Evolutionary conservation across 1,140 invertebrate species (phyloP).

Genomic region (Heliconius nattereri): DNA sequence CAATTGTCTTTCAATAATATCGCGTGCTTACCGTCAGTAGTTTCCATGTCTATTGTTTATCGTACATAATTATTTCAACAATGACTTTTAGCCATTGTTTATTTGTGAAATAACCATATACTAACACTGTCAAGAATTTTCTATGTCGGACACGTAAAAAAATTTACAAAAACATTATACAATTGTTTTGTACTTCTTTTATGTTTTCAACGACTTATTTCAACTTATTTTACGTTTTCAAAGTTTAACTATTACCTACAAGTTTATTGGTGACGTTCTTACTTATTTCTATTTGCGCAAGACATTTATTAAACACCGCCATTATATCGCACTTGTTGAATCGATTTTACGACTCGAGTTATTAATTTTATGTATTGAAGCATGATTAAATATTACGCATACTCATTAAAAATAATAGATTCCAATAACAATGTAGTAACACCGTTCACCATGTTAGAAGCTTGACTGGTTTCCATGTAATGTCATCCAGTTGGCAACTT

Average conservation of each 20-base stretch:
- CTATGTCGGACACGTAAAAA: background rate
- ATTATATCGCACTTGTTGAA: conserved; percentile 35
- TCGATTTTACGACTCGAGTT: conserved; percentile 30
- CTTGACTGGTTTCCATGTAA: conserved; percentile 62
- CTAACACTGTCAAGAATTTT: background rate
- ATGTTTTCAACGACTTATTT: background rate
- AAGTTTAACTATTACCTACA: conserved; percentile 22
- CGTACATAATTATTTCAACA: background rate
- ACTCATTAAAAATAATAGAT: conserved; percentile 31
- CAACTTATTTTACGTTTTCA: conserved; percentile 23
- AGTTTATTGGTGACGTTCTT: conserved; percentile 18
- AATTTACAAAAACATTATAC: background rate
- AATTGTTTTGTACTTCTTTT: too few relatives aligned
- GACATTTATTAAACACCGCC: conserved; percentile 37
- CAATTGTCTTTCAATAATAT: background rate
- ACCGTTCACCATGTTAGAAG: conserved; percentile 49
- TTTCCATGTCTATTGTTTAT: background rate
- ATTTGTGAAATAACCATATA: too few relatives aligned
- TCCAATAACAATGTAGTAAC: conserved; percentile 32
- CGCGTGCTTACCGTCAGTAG: background rate
- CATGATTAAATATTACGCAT: conserved; percentile 33
- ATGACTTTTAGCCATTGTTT: background rate
- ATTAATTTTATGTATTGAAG: conserved; percentile 37
- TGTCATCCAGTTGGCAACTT: conserved; percentile 53
- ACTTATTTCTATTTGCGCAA: conserved; percentile 35